A percentile compares a stretch with the other conserved stretches of the same genome.
These are phyloP conservation scores for Oncorhynchus kisutch DNA, from an alignment of 2,113 vertebrate species.

Conservation along the genomic window DNA sequence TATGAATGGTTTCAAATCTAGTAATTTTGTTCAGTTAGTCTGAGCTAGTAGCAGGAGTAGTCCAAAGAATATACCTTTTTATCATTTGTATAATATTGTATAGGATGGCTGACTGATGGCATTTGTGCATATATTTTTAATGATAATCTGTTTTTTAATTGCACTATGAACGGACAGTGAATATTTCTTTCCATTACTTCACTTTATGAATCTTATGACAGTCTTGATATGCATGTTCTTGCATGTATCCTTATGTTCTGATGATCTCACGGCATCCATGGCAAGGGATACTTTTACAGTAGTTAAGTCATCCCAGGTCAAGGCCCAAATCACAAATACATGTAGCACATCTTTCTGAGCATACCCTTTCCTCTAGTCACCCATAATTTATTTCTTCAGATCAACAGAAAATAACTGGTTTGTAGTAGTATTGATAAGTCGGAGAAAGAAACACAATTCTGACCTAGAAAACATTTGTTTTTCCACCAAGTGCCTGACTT, in stretches of 20 bases:
- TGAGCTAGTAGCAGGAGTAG: not conserved
- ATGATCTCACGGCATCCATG: slow-evolving; percentile 42
- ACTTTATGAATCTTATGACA: slow-evolving; percentile 59
- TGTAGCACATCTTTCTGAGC: slow-evolving; percentile 23
- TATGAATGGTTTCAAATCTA: slow-evolving; percentile 21
- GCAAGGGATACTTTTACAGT: slow-evolving; percentile 14
- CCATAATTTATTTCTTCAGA: slow-evolving; percentile 23
- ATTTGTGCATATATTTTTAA: slow-evolving; percentile 44
- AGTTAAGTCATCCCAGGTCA: slow-evolving; percentile 8
- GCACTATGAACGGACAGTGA: slow-evolving; percentile 64
- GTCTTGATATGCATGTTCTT: slow-evolving; percentile 51
- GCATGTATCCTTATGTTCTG: slow-evolving; percentile 17
- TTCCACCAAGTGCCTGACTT: slow-evolving; percentile 68
- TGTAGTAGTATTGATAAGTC: slow-evolving; percentile 34
- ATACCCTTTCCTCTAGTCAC: slow-evolving; percentile 14
- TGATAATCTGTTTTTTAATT: slow-evolving; percentile 53
- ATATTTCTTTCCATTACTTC: slow-evolving; percentile 58
- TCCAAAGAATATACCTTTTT: slow-evolving; percentile 17
- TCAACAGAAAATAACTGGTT: slow-evolving; percentile 10
- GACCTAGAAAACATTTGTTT: slow-evolving; percentile 33
- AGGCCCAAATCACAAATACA: slow-evolving; percentile 7
- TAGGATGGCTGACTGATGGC: slow-evolving; percentile 12
- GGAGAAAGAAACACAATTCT: slow-evolving; percentile 52
- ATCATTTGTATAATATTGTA: slow-evolving; percentile 7
- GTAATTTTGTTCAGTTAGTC: slow-evolving; percentile 21